Percentiles rank a stretch among this genome's conserved stretches.
Evolutionary conservation across 2,797 vertebrate genomes (phyloP).

Genomic region (Neomorphus geoffroyi): DNA sequence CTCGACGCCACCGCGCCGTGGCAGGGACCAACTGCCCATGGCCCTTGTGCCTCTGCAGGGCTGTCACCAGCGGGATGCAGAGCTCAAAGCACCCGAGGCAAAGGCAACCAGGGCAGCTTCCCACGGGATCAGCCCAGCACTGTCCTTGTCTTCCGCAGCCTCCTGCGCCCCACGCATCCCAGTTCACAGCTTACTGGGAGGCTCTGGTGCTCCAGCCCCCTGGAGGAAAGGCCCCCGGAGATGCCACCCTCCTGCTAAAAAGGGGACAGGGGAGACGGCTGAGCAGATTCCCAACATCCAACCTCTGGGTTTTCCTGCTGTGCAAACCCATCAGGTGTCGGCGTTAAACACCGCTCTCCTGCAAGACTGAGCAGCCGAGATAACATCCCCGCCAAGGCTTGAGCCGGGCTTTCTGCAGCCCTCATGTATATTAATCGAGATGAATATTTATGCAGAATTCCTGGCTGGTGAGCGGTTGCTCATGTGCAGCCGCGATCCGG

Average conservation of each 20-base stretch:
- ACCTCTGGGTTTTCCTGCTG: not conserved
- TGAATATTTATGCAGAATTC: slow-evolving; percentile 65
- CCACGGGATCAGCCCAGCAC: rapidly evolving
- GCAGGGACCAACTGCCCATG: rapidly evolving
- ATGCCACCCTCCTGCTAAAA: not conserved
- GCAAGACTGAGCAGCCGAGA: not conserved
- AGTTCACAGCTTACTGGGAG: not conserved
- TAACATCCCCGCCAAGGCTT: not conserved
- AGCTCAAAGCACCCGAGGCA: not conserved
- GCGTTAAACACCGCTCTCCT: not conserved
- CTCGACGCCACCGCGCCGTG: rapidly evolving
- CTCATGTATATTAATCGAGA: slow-evolving; percentile 69
- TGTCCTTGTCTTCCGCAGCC: rapidly evolving
- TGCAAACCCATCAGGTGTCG: not conserved
- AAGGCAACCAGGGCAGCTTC: rapidly evolving
- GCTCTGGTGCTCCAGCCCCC: not conserved
- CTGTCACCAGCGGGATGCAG: rapidly evolving
- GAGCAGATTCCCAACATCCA: not conserved
- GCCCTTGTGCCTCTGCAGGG: not conserved
- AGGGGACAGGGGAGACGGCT: rapidly evolving
- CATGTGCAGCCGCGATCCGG: not conserved
- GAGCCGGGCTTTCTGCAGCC: slow-evolving; percentile 34
- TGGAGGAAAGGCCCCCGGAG: not conserved
- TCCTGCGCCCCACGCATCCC: rapidly evolving
- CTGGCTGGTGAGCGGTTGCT: not conserved